These are phyloP conservation scores for Phaetusa simplex DNA, from an alignment of 2,113 vertebrate genomes.

Conservation along the genomic window DNA sequence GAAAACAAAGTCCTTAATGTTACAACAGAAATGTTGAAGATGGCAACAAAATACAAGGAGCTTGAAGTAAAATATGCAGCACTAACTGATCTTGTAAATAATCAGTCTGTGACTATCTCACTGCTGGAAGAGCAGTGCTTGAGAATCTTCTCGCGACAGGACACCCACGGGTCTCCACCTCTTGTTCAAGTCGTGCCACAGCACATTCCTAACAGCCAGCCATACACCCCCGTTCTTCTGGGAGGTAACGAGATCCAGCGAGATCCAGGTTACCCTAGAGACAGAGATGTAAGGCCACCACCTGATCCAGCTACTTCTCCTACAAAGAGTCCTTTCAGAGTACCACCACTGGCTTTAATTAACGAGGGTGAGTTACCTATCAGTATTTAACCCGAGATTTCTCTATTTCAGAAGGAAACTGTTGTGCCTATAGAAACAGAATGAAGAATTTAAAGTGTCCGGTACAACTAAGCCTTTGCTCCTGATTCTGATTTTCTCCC, in stretches of 20 bases:
- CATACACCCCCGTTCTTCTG: conserved; percentile 75
- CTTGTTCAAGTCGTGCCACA: conserved; percentile 95
- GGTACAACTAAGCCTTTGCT: background rate
- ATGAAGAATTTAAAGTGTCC: background rate
- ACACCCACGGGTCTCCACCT: conserved; percentile 85
- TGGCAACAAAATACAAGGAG: conserved; percentile 91
- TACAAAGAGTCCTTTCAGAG: conserved; percentile 79
- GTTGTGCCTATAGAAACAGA: fast-evolving
- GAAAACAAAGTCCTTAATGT: conserved; percentile 96
- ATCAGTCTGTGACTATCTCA: conserved; percentile 91
- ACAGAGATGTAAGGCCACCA: conserved; percentile 77
- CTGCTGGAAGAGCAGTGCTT: conserved; percentile 92
- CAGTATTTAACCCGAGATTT: background rate
- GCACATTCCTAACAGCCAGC: conserved; percentile 84
- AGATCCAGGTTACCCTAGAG: conserved; percentile 84
- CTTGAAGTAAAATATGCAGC: conserved; percentile 86
- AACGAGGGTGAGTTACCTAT: conserved; percentile 82
- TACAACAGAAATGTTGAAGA: conserved; percentile 93
- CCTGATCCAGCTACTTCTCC: conserved; percentile 80
- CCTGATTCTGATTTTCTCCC: background rate
- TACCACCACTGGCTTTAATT: conserved; percentile 86
- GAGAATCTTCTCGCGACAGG: conserved; percentile 80
- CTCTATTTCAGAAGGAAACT: background rate
- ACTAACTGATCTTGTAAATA: conserved; percentile 91
- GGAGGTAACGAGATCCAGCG: conserved; percentile 93